phyloP scores from a whole-genome alignment of 2,797 vertebrate genomes.

The Alcedo atthis region DNA sequence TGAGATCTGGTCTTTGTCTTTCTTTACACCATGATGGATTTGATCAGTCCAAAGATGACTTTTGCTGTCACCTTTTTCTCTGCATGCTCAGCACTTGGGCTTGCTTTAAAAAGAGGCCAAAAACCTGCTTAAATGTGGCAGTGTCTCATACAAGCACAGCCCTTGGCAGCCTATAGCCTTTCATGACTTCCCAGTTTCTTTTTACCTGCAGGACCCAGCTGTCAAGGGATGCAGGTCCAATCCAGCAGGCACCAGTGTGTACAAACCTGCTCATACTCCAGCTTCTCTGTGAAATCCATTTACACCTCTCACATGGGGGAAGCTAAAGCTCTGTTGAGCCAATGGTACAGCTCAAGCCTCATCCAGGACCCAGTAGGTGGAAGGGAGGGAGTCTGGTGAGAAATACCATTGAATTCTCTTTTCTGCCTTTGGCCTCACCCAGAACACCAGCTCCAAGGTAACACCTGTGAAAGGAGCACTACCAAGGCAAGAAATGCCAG shows the following conservation, averaged over 20 bases:
- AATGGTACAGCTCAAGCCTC: background rate
- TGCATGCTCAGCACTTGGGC: background rate
- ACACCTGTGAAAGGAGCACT: background rate
- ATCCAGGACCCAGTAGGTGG: background rate
- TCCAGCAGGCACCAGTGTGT: background rate
- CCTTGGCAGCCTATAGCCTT: background rate
- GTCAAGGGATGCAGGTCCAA: background rate
- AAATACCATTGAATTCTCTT: background rate
- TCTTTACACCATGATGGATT: fast-evolving
- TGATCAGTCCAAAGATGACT: background rate
- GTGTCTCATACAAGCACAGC: background rate
- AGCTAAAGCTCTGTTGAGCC: background rate
- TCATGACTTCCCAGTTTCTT: background rate
- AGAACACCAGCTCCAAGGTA: background rate
- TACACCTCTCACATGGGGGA: background rate
- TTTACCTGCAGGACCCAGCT: background rate
- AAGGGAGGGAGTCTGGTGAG: background rate
- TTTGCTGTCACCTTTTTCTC: background rate
- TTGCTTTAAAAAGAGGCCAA: background rate
- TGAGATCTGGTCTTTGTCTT: background rate
- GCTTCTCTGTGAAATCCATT: background rate
- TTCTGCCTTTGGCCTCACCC: background rate
- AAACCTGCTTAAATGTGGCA: background rate
- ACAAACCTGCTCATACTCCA: background rate
- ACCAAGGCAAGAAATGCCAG: background rate